A percentile compares a stretch with the other conserved stretches of the same genome.
Evolutionary conservation across 2,113 vertebrate species (phyloP).

Genomic region (Turnix velox): DNA sequence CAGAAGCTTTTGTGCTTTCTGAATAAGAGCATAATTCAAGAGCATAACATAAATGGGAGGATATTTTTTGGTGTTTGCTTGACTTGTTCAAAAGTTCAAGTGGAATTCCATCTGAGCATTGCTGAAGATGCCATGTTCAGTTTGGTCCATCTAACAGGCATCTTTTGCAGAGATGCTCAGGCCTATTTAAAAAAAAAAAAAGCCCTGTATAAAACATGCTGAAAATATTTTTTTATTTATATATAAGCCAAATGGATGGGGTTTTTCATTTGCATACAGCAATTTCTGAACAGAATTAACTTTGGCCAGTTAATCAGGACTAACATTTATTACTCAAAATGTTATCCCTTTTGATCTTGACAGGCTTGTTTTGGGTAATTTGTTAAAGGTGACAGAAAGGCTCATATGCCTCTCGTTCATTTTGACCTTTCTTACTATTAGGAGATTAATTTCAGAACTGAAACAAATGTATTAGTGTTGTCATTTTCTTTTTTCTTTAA

Average conservation of each 20-base stretch:
- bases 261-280: constrained; percentile 78
- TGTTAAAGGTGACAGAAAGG: constrained; percentile 93
- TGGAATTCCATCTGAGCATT: background rate
- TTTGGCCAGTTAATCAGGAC: constrained; percentile 90
- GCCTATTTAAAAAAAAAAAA: background rate
- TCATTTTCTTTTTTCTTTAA: too few species aligned
- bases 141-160: background rate
- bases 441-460: constrained; percentile 93
- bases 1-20: background rate
- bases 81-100: background rate
- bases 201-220: background rate
- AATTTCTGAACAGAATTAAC: constrained; percentile 76
- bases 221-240: background rate
- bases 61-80: background rate
- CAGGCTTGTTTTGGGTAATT: constrained; percentile 92
- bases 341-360: constrained; percentile 85
- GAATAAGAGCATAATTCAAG: background rate
- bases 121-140: background rate
- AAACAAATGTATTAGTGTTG: constrained; percentile 95
- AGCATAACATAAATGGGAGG: background rate
- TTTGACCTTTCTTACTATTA: constrained; percentile 97
- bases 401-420: constrained; percentile 84
- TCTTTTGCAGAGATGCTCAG: background rate
- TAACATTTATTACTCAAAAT: constrained; percentile 85
- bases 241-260: constrained; percentile 66